Evolutionary conservation across 2,113 vertebrate genomes (phyloP), one percentile per base, ranked within the genome.

Genomic region (Narcine bancroftii): DNA sequence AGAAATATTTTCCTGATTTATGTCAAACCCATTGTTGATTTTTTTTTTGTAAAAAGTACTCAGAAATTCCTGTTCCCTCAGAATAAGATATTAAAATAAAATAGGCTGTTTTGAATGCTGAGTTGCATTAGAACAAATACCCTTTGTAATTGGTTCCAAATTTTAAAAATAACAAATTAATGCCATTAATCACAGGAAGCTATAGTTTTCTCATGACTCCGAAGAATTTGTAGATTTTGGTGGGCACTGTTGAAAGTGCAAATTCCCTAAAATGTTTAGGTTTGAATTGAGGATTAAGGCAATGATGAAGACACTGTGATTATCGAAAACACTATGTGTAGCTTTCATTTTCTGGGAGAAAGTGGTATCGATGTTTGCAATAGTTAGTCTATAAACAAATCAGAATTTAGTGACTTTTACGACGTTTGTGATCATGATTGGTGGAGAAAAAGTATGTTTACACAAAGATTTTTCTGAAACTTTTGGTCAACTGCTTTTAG

Each of bases 101-200:
- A 63, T 21, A 87, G 33, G 81, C 81, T 36, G 53, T 36, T 60
- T 21, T 60, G n/a, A 85, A 60, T 85, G n/a, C 5, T 36, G n/a
- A 63, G 53, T 56, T 60, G 81, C 56, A 87, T 87, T 87, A 60
- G 56, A 87, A 87, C 81, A 87, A 87, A 87, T 36, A n/a, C 1
- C 56, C 81, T 87, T 87, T 87, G 81, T 87, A 87, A 87, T 63
- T 87, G 81, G 60, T 60, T 87, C 81, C 81, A 87, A 87, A 87
- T 87, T 87, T 87, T 87, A 87, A 87, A 87, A 87, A 87, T 87
- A 87, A 53, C 60, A 60, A 87, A 87, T 36, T 60, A 87, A 36
- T 53, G 21, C 15, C 81, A 87, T 87, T 50, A 87, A 87, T 87
- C 81, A 87, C 81, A 87, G 81, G 81, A 87, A 87, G 56, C 53